Percentiles rank a stretch among this genome's conserved stretches.
Conservation (phyloP, 2,888 invertebrate genomes). For the Eledona agricola region DNA sequence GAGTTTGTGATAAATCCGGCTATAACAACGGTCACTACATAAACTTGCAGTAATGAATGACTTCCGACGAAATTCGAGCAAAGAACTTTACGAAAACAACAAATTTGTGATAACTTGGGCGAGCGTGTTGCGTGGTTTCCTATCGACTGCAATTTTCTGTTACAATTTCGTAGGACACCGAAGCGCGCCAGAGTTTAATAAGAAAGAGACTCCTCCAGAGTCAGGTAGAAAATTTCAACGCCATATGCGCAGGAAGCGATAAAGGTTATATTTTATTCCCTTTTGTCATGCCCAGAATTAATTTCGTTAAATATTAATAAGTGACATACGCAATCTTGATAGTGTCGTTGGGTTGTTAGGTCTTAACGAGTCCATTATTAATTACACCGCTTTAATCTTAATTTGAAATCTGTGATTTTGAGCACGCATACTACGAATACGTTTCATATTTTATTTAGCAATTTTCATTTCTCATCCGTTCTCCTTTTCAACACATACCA, state of each 20-base stretch:
- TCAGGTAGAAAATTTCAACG: conserved; percentile 55
- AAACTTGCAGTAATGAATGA: conserved; percentile 20
- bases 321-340: conserved; percentile 61
- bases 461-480: conserved; percentile 28
- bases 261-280: conserved; percentile 58
- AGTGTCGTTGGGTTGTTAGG: conserved; percentile 59
- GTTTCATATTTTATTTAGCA: conserved; percentile 40
- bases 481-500: conserved; percentile 24
- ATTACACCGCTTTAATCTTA: conserved; percentile 59
- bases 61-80: no score
- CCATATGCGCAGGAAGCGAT: conserved; percentile 60
- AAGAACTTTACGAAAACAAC: conserved; percentile 22
- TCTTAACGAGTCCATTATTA: conserved; percentile 60
- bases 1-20: conserved; percentile 34
- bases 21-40: conserved; percentile 29
- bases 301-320: conserved; percentile 62
- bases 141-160: conserved; percentile 2
- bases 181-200: conserved; percentile 33
- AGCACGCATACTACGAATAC: conserved; percentile 53
- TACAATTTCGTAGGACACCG: conserved; percentile 21
- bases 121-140: conserved; percentile 5
- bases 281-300: conserved; percentile 57
- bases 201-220: conserved; percentile 35
- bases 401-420: conserved; percentile 60
- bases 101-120: conserved; percentile 26